Evolutionary conservation across 2,797 vertebrate species (phyloP).

Genomic region (Eulemur albifrons): DNA sequence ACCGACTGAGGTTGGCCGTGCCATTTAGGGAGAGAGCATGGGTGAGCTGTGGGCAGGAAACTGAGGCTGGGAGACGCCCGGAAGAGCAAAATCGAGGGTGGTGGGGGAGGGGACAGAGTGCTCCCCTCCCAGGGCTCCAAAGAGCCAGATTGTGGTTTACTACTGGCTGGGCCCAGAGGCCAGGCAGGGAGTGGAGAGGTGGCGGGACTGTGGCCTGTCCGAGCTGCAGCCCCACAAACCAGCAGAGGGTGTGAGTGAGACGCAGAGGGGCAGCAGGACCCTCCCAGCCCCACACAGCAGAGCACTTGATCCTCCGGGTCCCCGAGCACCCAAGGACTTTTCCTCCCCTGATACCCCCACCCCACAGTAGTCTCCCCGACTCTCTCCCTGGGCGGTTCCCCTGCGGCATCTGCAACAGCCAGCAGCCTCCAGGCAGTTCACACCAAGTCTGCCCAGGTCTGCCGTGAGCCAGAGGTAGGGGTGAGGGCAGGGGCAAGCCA

Average conservation of each 20-base stretch:
- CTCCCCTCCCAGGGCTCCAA: neutral
- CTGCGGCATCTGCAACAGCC: neutral
- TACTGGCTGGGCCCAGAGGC: neutral
- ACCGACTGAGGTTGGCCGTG: neutral
- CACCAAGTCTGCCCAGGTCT: neutral
- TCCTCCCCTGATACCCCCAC: no score
- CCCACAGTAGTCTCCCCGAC: neutral
- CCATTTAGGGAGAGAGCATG: neutral
- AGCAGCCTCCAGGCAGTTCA: neutral
- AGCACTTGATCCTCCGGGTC: neutral
- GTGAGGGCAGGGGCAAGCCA: fast-evolving
- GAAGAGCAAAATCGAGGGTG: neutral
- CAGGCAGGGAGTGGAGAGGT: neutral
- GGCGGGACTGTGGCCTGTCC: neutral
- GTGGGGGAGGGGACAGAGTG: neutral
- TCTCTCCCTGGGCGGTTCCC: neutral
- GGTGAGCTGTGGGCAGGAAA: neutral
- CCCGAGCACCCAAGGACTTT: neutral
- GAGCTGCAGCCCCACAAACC: neutral
- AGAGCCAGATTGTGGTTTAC: neutral
- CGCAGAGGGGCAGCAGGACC: neutral
- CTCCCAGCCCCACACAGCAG: neutral
- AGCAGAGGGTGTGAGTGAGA: neutral
- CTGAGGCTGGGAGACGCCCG: neutral
- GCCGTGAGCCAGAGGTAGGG: neutral